These are phyloP conservation scores for Diabrotica balteata DNA, from an alignment of 2,888 invertebrate genomes.

Conservation along the genomic window DNA sequence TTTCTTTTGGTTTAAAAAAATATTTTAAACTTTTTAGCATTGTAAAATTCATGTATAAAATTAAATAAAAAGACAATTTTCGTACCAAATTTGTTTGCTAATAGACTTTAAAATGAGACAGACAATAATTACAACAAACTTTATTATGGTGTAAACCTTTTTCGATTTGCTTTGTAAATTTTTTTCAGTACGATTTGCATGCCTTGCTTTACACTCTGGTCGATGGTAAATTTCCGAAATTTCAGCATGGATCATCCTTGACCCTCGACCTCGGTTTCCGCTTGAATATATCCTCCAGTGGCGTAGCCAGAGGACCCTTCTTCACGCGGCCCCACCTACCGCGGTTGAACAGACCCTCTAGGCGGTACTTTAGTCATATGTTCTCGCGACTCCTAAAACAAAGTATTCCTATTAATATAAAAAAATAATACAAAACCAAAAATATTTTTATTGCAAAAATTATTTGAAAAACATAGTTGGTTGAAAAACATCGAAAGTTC, in stretches of 20 bases:
- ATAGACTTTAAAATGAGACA: neutral
- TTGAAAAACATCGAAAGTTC: too few species aligned
- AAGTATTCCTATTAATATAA: too few species aligned
- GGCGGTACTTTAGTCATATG: conserved; percentile 80
- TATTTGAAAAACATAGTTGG: too few species aligned
- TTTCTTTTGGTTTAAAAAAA: neutral
- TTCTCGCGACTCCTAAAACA: conserved; percentile 59
- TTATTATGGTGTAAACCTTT: conserved; percentile 3
- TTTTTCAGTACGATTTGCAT: conserved; percentile 10
- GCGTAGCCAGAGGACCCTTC: conserved; percentile 62
- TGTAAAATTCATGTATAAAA: neutral
- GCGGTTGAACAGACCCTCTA: conserved; percentile 73
- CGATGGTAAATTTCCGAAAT: conserved; percentile 29
- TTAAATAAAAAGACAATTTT: too few species aligned
- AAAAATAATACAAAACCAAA: too few species aligned
- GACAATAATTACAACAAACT: conserved; percentile 5
- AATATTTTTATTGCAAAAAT: too few species aligned
- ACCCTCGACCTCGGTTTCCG: conserved; percentile 56
- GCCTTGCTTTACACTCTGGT: conserved; percentile 32
- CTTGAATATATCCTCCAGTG: conserved; percentile 60
- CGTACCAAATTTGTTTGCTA: neutral
- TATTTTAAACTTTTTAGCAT: neutral
- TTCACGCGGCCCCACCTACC: conserved; percentile 61
- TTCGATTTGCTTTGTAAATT: neutral
- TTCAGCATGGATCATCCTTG: conserved; percentile 55